Evolutionary conservation across 2,888 invertebrate species (phyloP).

Genomic region (Apomyelois bistriatella): DNA sequence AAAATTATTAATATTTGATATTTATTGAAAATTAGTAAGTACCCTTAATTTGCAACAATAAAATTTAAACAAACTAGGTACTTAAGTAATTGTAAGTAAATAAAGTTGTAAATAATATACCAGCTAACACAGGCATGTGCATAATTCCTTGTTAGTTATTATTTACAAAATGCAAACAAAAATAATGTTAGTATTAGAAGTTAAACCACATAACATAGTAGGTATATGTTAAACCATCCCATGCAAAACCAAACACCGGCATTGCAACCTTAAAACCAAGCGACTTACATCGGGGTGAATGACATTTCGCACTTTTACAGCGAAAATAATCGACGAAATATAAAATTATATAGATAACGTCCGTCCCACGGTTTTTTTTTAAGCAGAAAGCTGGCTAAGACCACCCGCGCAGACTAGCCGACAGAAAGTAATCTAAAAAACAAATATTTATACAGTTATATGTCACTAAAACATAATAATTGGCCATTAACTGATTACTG

Average conservation of each 20-base stretch:
- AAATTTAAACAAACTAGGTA: no score
- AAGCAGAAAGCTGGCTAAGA: constrained; percentile 19
- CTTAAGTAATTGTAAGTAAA: not conserved
- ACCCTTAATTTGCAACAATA: no score
- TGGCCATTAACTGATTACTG: constrained; percentile 22
- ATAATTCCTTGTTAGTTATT: no score
- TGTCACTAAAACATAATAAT: constrained; percentile 18
- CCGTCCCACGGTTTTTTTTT: constrained; percentile 32
- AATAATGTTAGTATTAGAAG: no score
- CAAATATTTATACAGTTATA: constrained; percentile 35
- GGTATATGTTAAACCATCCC: not conserved
- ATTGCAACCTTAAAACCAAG: constrained; percentile 27
- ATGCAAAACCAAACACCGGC: constrained; percentile 7
- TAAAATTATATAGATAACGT: constrained; percentile 12
- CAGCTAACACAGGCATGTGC: no score
- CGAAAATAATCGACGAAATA: constrained; percentile 8
- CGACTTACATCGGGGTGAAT: constrained; percentile 74
- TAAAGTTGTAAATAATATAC: no score
- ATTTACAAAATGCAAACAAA: no score
- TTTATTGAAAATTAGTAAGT: no score
- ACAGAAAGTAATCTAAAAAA: constrained; percentile 58
- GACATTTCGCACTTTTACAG: constrained; percentile 54
- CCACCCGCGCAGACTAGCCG: constrained; percentile 51
- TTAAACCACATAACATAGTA: not conserved
- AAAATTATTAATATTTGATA: no score